Evolutionary conservation across 1,140 invertebrate species (phyloP), one percentile per base, ranked within the genome.

Genomic region (Tetragnatha versicolor): DNA sequence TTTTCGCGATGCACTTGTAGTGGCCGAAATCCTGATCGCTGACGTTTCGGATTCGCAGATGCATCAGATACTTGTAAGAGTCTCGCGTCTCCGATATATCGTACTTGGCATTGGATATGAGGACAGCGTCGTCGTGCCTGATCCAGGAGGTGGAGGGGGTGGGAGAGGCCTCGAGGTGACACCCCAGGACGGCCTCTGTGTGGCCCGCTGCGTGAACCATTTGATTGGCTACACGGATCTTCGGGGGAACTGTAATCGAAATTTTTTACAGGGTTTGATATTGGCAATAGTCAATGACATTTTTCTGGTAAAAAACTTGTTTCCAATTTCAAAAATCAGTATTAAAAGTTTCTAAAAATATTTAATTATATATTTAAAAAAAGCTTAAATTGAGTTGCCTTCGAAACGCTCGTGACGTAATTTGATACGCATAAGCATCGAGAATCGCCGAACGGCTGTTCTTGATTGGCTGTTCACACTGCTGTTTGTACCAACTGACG

Each of bases 1-100:
- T 96, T 87, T 95, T 96, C 42, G 94, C 94, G 3, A 95, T 92
- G 84, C 94, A 96, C 86, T 95, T 95, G 87, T 96, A 96, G 65
- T 90, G 93, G 12, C 93, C 94, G 84, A 93, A 94, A 86, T 95
- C 93, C 53, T 85, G 83, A 76, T 84, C 82, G 83, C 87, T 82
- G 10, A 88, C 84, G 68, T 81, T 90, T 39, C 90, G 37, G 31
- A 79, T 79, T 35, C 69, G 68, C n/a, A 79, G 35, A 5, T 79
- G 49, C 63, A 69, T 69, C 27, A 69, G 20, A 37, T 69, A 69
- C 60, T 79, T 79, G 37, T 79, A 79, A 7, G 65, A 58, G 17
- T 79, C 75, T 39, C 81, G 78, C 12, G 25, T 47, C 22, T 80
- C 80, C 0, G 45, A n/a, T 6, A 81, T 79, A 29, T 78, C 70